Base-by-base conservation (phyloP, 2,888 invertebrate genomes). In the Pristionchus entomophagus region DNA sequence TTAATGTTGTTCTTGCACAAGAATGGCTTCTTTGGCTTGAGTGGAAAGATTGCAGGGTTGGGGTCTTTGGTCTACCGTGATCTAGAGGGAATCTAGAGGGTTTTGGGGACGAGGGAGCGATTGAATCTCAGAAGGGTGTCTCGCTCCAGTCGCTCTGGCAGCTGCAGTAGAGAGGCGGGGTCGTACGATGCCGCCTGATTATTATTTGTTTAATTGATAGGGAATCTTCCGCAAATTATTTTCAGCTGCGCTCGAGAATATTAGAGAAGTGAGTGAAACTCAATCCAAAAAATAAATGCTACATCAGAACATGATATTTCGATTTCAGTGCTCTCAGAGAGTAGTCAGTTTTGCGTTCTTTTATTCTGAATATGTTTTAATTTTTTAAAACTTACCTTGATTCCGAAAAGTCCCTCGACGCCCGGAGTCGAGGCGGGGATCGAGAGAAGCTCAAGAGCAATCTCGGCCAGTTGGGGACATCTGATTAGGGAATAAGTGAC, bases 391-490 rank as follows among this genome's bases (percentile, higher is more conserved):
- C 56, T 59, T 12, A 59, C 82, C 82, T 82, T 82, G 4, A n/a
- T 22, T 59, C 56, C 53, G 59, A 82, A 82, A 5, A 82, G 5
- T 22, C 56, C 59, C 41, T 82, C 82, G 2, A 51, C 86, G 1
- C 90, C 85, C 26, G 91, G 87, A 26, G 91, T 90, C 35, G 87
- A 89, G 14, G 91, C 88, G 1, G 92, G 92, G 53, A 90, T 89
- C 53, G 89, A 89, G 26, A 92, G 87, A 22, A 92, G 88, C 77
- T 91, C 91, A 59, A 87, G 86, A 83, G 92, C 92, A 49, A 91
- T 85, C 45, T 92, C 91, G 32, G 91, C 86, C 45, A 92, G 84
- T 32, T 89, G 90, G 4, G 88, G 62, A 26, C 85, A 73, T 26
- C 73, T 73, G n/a, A n/a, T n/a, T n/a, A n/a, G n/a, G n/a, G n/a